Evolutionary conservation across 1,140 invertebrate species (phyloP), one percentile per base, ranked within the genome.

Genomic region (Papilio machaon): DNA sequence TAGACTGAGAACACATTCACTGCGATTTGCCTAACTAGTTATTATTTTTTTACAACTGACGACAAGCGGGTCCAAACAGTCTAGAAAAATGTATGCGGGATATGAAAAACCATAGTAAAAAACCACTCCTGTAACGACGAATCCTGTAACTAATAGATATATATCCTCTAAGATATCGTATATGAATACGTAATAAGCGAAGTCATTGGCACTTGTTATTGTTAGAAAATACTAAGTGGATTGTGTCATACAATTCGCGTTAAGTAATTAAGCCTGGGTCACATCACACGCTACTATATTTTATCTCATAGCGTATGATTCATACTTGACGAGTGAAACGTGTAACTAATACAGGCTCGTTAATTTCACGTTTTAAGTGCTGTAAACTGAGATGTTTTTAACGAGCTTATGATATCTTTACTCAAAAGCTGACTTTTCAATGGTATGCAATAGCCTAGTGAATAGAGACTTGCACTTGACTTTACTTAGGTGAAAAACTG

Each of bases 391-490:
- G 9, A n/a, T 60, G 58, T 60, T 60, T 19, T 60, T 60, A 60
- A 60, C 19, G 58, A 23, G 58, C 58, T 60, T 23, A 74, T 13
- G 47, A 52, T 74, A 74, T 47, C 17, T 74, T 74, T 74, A 30
- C 73, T 74, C 7, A 85, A 52, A 15, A 13, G 49, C 5, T 3
- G 13, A 15, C 49, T 15, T 52, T 15, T 17, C 13, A 17, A 52
- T 6, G 49, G 5, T 4, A 4, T 43, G 23, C 7, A 43, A 2
- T 43, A 52, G 15, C 1, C 49, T 52, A 52, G 49, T 52, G 49
- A 52, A 15, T 52, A 52, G 49, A 9, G 47, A 49, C 47, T 49
- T 9, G 8, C 47, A 49, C n/a, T n/a, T n/a, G n/a, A n/a, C n/a
- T n/a, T n/a, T 49, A 49, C 9, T 49, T 11, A 49, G 38, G 38